phyloP scores from a whole-genome alignment of 35 echinoderm and acorn worm genomes.

The Apostichopus californicus region DNA sequence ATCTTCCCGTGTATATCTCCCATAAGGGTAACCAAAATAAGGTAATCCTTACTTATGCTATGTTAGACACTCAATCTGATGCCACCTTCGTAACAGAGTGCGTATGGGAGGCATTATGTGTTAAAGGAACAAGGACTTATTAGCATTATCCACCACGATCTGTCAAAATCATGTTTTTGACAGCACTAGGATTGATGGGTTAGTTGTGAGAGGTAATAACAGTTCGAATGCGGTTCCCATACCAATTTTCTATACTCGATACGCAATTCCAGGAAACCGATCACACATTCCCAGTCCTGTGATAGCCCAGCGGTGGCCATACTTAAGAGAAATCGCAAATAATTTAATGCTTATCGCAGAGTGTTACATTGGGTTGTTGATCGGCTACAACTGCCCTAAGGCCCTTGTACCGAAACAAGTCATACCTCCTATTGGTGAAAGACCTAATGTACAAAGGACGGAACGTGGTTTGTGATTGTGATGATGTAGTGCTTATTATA shows the following conservation, averaged over 20 bases:
- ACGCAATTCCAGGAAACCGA: too few species aligned
- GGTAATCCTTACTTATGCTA: background rate
- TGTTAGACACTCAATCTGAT: constrained; percentile 30
- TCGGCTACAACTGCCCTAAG: too few species aligned
- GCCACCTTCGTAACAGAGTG: constrained; percentile 12
- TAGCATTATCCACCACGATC: too few species aligned
- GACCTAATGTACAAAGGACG: background rate
- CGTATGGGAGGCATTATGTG: background rate
- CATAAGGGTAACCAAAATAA: background rate
- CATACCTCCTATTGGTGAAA: background rate
- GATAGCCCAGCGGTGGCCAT: constrained; percentile 62
- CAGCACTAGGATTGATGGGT: constrained; percentile 30
- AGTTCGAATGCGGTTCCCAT: too few species aligned
- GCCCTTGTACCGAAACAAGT: too few species aligned
- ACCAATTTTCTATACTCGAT: too few species aligned
- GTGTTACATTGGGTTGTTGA: constrained; percentile 64
- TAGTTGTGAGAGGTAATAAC: background rate
- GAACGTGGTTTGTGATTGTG: too few species aligned
- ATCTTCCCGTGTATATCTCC: background rate
- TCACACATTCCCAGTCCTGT: background rate
- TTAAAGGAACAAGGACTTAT: background rate
- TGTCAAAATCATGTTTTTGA: background rate
- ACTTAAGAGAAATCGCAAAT: constrained; percentile 55
- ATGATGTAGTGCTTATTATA: background rate
- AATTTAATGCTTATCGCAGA: constrained; percentile 33